Evolutionary conservation across 2,113 vertebrate species (phyloP), one percentile per base, ranked within the genome.

Genomic region (Empidonax traillii): DNA sequence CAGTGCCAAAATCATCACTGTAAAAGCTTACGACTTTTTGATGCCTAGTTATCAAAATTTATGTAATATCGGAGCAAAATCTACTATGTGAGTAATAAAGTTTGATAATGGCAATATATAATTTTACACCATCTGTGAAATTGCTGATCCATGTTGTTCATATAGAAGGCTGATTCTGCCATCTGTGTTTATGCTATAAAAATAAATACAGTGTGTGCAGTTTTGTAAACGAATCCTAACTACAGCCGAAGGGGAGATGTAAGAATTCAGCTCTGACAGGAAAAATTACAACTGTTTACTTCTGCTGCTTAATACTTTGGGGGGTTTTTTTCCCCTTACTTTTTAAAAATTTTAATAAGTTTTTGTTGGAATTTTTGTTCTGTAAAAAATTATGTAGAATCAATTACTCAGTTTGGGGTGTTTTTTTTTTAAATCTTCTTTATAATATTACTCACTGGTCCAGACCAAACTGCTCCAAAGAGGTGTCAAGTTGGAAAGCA

Each of bases 101-200:
- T 82, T 93, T 73, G 75, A 86, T 91, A 85, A 93, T 83, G 81
- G 24, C 19, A 27, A 77, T 62, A 31, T 80, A 79, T 82, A 92
- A 90, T 94, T 90, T 90, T 77, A 85, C 88, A 67, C 95, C 90
- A 91, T 96, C 93, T 96, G 97, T 79, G 78, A 59, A 91, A 74
- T 72, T 89, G 95, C 96, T 93, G 87, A 86, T 87, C 76, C 88
- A 56, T 68, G 73, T 86, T 96, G 67, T 92, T 93, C 94, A 73
- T 96, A 91, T 96, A 86, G 93, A 75, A 85, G 78, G 85, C 61
- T 81, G 77, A 67, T 89, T 95, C 87, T 94, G 80, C 96, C 95
- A 95, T 94, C 95, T 97, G 92, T 96, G 73, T 96, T 95, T 97
- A 88, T 91, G 81, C 92, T 90, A 39, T 80, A 92, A 97, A 95